Evolutionary conservation across 2,113 vertebrate genomes (phyloP).

Genomic region (Gymnorhina tibicen): DNA sequence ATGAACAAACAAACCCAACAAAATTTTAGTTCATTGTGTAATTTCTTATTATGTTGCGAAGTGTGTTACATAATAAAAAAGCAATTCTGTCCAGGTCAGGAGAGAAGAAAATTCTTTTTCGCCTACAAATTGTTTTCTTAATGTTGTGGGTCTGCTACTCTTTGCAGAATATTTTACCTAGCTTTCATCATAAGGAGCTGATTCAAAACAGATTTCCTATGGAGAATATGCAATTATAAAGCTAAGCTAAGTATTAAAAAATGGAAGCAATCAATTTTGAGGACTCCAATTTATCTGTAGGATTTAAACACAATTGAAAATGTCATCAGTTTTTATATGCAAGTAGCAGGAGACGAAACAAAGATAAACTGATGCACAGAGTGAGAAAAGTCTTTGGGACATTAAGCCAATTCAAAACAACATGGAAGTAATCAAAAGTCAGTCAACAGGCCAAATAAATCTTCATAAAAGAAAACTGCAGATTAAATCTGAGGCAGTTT

Average conservation of each 20-base stretch:
- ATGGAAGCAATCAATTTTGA: conserved; percentile 43
- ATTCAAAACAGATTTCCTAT: conserved; percentile 64
- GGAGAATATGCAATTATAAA: conserved; percentile 28
- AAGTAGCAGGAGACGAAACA: conserved; percentile 55
- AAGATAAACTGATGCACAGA: conserved; percentile 61
- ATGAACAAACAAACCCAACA: too few species aligned
- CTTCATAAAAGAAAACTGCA: conserved; percentile 48
- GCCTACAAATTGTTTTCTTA: not conserved
- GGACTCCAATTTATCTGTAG: conserved; percentile 8
- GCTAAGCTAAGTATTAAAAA: conserved; percentile 51
- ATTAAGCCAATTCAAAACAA: conserved; percentile 62
- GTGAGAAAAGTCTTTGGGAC: conserved; percentile 49
- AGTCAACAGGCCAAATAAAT: conserved; percentile 57
- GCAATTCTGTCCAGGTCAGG: not conserved
- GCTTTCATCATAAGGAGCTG: not conserved
- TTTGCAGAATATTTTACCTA: not conserved
- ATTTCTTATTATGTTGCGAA: not conserved
- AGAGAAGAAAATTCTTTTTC: not conserved
- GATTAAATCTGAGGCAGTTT: conserved; percentile 1
- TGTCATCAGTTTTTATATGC: conserved; percentile 51
- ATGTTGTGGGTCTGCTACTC: not conserved
- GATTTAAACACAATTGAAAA: conserved; percentile 57
- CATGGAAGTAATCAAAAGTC: conserved; percentile 71
- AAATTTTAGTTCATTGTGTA: not conserved
- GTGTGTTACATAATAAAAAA: not conserved